Evolutionary conservation across 2,113 vertebrate species (phyloP).

Genomic region (Gavialis gangeticus): DNA sequence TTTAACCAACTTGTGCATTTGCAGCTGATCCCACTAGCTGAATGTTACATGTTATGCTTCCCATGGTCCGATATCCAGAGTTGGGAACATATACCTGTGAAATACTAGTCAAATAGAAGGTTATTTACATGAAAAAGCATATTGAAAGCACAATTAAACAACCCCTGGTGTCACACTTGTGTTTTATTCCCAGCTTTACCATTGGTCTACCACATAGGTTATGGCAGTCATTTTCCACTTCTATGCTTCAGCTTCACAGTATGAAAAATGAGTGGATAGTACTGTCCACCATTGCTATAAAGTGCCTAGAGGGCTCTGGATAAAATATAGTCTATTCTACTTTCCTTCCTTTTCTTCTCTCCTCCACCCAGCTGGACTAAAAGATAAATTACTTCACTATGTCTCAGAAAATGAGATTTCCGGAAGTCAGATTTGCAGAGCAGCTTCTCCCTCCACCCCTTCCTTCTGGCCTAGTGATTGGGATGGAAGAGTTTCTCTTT

Average conservation of each 20-base stretch:
- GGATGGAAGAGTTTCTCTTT: constrained; percentile 6
- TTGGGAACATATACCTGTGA: not conserved
- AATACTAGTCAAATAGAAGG: no score
- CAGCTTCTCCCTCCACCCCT: not conserved
- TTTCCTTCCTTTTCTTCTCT: not conserved
- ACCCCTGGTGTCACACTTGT: not conserved
- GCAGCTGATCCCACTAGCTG: not conserved
- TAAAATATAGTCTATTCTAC: not conserved
- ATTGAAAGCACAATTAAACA: constrained; percentile 1
- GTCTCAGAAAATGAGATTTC: not conserved
- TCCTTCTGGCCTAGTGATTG: not conserved
- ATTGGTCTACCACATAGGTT: not conserved
- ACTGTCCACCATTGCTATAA: not conserved
- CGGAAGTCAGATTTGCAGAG: constrained; percentile 15
- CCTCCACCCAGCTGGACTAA: not conserved
- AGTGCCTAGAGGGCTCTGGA: not conserved
- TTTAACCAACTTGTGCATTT: constrained; percentile 1
- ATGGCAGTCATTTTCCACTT: not conserved
- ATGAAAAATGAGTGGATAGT: not conserved
- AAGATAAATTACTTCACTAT: constrained; percentile 27
- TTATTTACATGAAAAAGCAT: not conserved
- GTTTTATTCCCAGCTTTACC: not conserved
- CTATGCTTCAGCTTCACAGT: not conserved
- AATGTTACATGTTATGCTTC: not conserved
- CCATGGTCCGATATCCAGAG: not conserved